phyloP scores from a whole-genome alignment of 2,888 invertebrate genomes.

The Tachystola acroxantha region DNA sequence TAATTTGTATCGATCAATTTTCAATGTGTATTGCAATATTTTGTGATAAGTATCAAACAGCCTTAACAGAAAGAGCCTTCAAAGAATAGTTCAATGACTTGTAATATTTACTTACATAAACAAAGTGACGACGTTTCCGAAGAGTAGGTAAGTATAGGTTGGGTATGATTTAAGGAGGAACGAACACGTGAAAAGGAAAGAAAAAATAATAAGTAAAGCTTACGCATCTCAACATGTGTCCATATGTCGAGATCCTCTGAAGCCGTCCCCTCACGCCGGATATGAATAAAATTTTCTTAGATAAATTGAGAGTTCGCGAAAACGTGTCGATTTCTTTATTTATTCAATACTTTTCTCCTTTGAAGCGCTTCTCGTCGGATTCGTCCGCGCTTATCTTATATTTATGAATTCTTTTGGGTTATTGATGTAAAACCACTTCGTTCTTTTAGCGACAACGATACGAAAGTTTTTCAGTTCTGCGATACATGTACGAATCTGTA shows the following conservation, averaged over 20 bases:
- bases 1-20: too few relatives aligned
- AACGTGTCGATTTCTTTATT: slow-evolving; percentile 74
- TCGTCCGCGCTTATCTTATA: slow-evolving; percentile 58
- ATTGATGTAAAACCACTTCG: slow-evolving; percentile 46
- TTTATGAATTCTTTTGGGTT: slow-evolving; percentile 60
- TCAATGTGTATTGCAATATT: too few relatives aligned
- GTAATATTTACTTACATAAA: neutral
- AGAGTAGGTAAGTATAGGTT: neutral
- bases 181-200: slow-evolving; percentile 16
- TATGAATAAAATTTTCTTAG: slow-evolving; percentile 70
- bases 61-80: too few relatives aligned
- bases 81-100: slow-evolving; percentile 1
- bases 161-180: slow-evolving; percentile 13
- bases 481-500: too few relatives aligned
- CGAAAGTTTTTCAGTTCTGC: slow-evolving; percentile 15
- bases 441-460: slow-evolving; percentile 35
- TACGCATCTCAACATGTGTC: slow-evolving; percentile 52
- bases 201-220: slow-evolving; percentile 50
- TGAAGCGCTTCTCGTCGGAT: slow-evolving; percentile 57
- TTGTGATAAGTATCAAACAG: too few relatives aligned
- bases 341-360: slow-evolving; percentile 69
- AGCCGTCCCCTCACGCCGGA: slow-evolving; percentile 55
- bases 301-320: slow-evolving; percentile 70
- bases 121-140: neutral
- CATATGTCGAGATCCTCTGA: slow-evolving; percentile 55